Percentiles rank a stretch among this genome's conserved stretches.
These are phyloP conservation scores for Sympetrum striolatum DNA, from an alignment of 2,888 invertebrate genomes.

Conservation along the genomic window DNA sequence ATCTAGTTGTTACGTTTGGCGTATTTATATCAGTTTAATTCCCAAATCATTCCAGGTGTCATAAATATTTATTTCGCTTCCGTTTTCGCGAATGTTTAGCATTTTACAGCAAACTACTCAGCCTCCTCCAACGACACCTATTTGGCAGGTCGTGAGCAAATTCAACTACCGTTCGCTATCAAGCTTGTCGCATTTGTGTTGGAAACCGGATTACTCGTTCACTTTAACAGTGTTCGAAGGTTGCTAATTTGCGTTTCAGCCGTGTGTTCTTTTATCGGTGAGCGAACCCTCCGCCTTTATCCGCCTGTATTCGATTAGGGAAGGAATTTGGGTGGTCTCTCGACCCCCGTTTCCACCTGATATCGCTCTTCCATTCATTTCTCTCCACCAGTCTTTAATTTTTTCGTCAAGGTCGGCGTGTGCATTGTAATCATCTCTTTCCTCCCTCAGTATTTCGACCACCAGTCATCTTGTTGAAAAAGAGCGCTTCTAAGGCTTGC, in stretches of 20 bases:
- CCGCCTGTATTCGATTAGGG: slow-evolving; percentile 3
- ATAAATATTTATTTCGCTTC: too few relatives aligned
- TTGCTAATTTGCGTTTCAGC: background rate
- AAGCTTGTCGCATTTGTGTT: background rate
- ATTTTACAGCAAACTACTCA: too few relatives aligned
- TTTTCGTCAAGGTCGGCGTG: slow-evolving; percentile 12
- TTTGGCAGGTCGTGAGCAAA: too few relatives aligned
- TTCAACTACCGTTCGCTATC: background rate
- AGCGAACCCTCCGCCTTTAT: background rate
- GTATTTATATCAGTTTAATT: too few relatives aligned
- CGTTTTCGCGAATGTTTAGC: too few relatives aligned
- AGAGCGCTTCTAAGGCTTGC: slow-evolving; percentile 14
- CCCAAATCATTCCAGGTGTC: too few relatives aligned
- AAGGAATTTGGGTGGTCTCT: background rate
- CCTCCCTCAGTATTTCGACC: background rate
- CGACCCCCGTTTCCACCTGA: slow-evolving; percentile 11
- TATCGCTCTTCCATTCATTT: background rate
- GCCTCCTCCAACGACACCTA: too few relatives aligned
- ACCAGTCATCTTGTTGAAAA: background rate
- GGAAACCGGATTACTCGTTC: background rate
- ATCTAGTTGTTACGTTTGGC: too few relatives aligned
- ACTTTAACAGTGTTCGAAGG: background rate
- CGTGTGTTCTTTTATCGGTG: background rate
- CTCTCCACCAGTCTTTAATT: background rate
- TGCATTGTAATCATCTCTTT: background rate